Conservation (phyloP, 2,797 vertebrate genomes). For the Buceros bicornis region DNA sequence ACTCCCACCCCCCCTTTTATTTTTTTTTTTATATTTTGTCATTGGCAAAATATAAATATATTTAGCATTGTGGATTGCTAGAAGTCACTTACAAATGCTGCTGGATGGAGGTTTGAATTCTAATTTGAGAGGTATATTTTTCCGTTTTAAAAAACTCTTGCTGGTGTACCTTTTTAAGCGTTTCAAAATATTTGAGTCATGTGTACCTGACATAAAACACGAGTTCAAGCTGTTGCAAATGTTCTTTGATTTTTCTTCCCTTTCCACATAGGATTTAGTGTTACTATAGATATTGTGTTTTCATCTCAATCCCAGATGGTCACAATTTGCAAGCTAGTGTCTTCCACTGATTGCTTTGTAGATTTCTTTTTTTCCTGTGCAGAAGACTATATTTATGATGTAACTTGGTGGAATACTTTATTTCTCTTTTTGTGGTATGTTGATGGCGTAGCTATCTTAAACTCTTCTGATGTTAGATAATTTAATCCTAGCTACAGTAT, state of each 20-base stretch:
- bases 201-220: neutral
- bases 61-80: neutral
- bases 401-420: neutral
- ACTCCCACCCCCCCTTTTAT: fast-evolving
- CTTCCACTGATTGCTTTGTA: neutral
- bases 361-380: neutral
- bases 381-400: neutral
- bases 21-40: neutral
- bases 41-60: no score
- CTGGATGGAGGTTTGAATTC: neutral
- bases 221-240: neutral
- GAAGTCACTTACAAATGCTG: neutral
- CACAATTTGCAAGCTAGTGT: neutral
- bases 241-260: neutral
- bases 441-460: neutral
- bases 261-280: neutral
- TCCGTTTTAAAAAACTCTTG: neutral
- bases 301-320: neutral
- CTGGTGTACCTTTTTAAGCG: neutral
- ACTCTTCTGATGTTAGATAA: neutral
- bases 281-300: neutral
- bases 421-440: neutral
- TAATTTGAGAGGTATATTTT: neutral
- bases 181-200: slow-evolving; percentile 1
- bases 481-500: neutral